Percentiles rank a stretch among this genome's conserved stretches.
These are phyloP conservation scores for Apomyelois bistriatella DNA, from an alignment of 2,888 invertebrate genomes.

Conservation along the genomic window DNA sequence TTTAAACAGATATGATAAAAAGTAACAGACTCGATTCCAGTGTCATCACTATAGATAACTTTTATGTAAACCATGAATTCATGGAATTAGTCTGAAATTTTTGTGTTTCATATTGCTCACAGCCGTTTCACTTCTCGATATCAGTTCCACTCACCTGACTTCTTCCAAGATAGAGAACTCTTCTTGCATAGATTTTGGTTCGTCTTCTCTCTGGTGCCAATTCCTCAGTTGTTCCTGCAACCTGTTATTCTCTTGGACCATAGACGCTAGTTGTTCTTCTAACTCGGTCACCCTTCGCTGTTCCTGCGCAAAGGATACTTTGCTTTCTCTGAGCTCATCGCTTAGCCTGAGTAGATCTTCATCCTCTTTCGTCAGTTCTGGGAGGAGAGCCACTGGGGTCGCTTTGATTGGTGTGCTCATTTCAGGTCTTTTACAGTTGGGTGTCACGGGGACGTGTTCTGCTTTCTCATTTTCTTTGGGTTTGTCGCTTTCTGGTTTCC, in stretches of 20 bases:
- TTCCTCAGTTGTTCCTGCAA: conserved; percentile 85
- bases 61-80: too few species aligned
- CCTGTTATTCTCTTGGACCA: conserved; percentile 85
- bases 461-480: conserved; percentile 62
- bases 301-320: conserved; percentile 84
- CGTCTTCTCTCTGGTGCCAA: conserved; percentile 83
- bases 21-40: too few species aligned
- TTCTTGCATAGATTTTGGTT: conserved; percentile 90
- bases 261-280: conserved; percentile 86
- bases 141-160: conserved; percentile 86
- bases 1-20: too few species aligned
- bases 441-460: conserved; percentile 35
- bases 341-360: conserved; percentile 80
- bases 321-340: conserved; percentile 85
- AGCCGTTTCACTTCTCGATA: too few species aligned
- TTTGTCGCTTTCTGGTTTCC: conserved; percentile 67
- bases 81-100: too few species aligned
- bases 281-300: conserved; percentile 86
- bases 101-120: too few species aligned
- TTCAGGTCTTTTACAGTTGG: conserved; percentile 47
- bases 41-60: too few species aligned
- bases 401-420: conserved; percentile 54
- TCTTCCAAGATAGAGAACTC: conserved; percentile 91
- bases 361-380: conserved; percentile 74
- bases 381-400: conserved; percentile 50